phyloP scores from a whole-genome alignment of 2,888 invertebrate genomes.

The Drosophila pseudotakahashii region DNA sequence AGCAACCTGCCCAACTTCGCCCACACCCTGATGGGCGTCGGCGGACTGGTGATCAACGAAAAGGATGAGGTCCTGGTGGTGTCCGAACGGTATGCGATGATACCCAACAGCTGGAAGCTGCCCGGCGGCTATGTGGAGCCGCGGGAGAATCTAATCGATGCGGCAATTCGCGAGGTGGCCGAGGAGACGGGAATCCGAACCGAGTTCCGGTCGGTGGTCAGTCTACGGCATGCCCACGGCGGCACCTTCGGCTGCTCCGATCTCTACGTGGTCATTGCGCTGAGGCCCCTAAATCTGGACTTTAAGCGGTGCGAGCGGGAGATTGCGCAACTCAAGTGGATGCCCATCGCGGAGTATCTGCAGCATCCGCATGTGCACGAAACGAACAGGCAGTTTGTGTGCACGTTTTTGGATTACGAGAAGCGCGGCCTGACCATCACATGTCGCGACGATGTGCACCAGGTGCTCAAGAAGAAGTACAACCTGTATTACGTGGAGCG shows the following conservation, averaged over 20 bases:
- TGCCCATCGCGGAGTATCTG: slow-evolving; percentile 90
- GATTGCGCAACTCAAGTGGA: slow-evolving; percentile 92
- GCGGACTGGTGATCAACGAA: slow-evolving; percentile 91
- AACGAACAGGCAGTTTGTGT: slow-evolving; percentile 88
- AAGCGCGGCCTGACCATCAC: slow-evolving; percentile 87
- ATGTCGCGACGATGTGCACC: slow-evolving; percentile 85
- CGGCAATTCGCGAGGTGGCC: slow-evolving; percentile 92
- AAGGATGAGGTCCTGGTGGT: slow-evolving; percentile 92
- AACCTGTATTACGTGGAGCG: slow-evolving; percentile 80
- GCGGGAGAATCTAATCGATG: slow-evolving; percentile 92
- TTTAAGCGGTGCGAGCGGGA: slow-evolving; percentile 90
- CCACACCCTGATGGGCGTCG: slow-evolving; percentile 93
- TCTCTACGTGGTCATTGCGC: slow-evolving; percentile 91
- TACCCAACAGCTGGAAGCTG: slow-evolving; percentile 90
- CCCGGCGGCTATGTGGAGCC: slow-evolving; percentile 96
- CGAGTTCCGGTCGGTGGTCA: slow-evolving; percentile 90
- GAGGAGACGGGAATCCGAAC: slow-evolving; percentile 95
- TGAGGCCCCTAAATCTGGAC: slow-evolving; percentile 87
- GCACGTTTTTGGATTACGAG: slow-evolving; percentile 88
- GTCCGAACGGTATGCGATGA: slow-evolving; percentile 87
- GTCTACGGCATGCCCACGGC: slow-evolving; percentile 91
- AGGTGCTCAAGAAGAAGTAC: slow-evolving; percentile 81
- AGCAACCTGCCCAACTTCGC: slow-evolving; percentile 89
- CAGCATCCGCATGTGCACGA: slow-evolving; percentile 89
- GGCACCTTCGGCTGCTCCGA: slow-evolving; percentile 93